These are phyloP conservation scores for Cotesia glomerata DNA, from an alignment of 1,140 invertebrate species.

Conservation along the genomic window DNA sequence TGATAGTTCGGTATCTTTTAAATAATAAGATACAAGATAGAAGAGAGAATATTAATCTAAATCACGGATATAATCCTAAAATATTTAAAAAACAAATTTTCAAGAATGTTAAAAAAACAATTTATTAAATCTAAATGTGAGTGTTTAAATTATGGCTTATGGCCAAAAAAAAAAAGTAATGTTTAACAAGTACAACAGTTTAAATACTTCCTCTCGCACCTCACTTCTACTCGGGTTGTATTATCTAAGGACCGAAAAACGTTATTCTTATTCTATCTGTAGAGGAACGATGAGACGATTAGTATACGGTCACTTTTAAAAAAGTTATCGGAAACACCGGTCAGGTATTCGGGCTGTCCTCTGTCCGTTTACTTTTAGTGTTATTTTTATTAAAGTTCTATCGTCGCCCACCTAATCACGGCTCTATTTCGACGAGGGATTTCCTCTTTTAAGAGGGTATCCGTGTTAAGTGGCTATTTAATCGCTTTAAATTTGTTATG, in stretches of 20 bases:
- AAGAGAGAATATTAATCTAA: too few species aligned
- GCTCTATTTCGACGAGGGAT: constrained; percentile 37
- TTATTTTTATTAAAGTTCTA: not conserved
- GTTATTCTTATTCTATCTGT: constrained; percentile 8
- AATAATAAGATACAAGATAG: too few species aligned
- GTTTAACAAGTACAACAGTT: constrained; percentile 2
- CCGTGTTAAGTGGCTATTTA: constrained; percentile 41
- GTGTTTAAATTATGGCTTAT: too few species aligned
- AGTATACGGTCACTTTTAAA: constrained; percentile 21
- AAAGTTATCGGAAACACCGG: constrained; percentile 18
- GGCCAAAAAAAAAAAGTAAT: not conserved
- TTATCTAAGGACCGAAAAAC: constrained; percentile 22
- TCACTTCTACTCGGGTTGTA: not conserved
- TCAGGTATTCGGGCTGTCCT: constrained; percentile 24
- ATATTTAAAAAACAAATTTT: too few species aligned
- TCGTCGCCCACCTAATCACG: constrained; percentile 40
- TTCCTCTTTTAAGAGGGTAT: constrained; percentile 41
- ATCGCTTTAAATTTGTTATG: constrained; percentile 39
- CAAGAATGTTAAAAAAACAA: too few species aligned
- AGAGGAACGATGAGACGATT: constrained; percentile 20
- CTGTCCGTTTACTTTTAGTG: not conserved
- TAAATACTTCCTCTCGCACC: constrained; percentile 5
- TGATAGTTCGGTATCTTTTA: too few species aligned
- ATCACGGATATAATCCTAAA: too few species aligned
- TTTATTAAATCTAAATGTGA: too few species aligned